A percentile compares a stretch with the other conserved stretches of the same genome.
Evolutionary conservation across 2,797 vertebrate genomes (phyloP).

Genomic region (Bovichtus variegatus): DNA sequence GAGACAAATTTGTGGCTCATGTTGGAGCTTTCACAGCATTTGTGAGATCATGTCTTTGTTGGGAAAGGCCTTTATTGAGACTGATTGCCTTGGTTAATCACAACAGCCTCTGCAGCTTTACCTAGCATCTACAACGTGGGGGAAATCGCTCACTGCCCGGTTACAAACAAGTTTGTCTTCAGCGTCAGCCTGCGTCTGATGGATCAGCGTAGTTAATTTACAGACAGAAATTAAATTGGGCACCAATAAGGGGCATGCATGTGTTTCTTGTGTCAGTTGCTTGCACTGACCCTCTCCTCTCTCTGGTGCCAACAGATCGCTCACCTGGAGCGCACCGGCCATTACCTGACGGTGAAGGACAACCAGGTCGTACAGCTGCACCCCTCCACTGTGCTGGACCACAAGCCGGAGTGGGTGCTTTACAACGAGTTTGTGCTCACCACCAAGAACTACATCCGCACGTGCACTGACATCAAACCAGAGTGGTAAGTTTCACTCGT

Average conservation of each 20-base stretch:
- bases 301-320: conserved; percentile 88
- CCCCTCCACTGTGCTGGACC: conserved; percentile 97
- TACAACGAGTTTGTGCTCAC: conserved; percentile 99
- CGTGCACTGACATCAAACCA: conserved; percentile 97
- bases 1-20: conserved; percentile 83
- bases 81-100: conserved; percentile 84
- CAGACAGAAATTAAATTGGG: not conserved
- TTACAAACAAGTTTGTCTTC: conserved; percentile 26
- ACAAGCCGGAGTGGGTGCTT: conserved; percentile 99
- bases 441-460: conserved; percentile 99
- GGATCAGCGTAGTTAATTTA: not conserved
- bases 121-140: conserved; percentile 22
- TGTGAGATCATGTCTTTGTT: conserved; percentile 79
- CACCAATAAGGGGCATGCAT: fast-evolving
- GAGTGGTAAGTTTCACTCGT: conserved; percentile 89
- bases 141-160: conserved; percentile 12
- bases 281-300: not conserved
- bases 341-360: conserved; percentile 98
- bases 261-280: not conserved
- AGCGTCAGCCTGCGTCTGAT: conserved; percentile 7
- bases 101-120: conserved; percentile 64
- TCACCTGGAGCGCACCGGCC: conserved; percentile 97
- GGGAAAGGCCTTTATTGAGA: conserved; percentile 84
- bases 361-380: conserved; percentile 99
- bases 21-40: conserved; percentile 77